Base-by-base conservation (phyloP, 2,113 vertebrate genomes). In the Silurus meridionalis region DNA sequence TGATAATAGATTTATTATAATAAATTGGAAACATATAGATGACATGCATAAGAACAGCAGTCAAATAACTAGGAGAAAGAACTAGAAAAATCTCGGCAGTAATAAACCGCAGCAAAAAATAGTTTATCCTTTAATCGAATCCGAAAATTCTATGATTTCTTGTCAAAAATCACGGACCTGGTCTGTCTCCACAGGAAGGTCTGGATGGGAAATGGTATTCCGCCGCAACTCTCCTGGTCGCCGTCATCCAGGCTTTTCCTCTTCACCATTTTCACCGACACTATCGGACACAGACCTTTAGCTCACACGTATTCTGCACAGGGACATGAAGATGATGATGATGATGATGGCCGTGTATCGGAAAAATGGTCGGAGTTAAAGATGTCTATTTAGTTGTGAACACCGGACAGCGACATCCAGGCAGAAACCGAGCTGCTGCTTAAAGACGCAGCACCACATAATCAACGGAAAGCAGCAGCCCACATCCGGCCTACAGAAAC, bases 161-260 rank as follows among this genome's bases (percentile, higher is more conserved):
- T 6, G 52, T 60, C 3, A 17, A 61, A 86, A 83, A 71, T 37
- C 89, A 92, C 97, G 92, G 91, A 99, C 98, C 98, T 99, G 94
- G 98, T 99, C 83, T 99, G 98, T 91, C 98, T 96, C 98, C 98
- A 99, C 0, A 99, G 92, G 93, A 99, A 99, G 95, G 97, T 99
- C 95, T 99, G 98, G 92, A 99, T 99, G 80, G 98, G 97, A 83
- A 99, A 96, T 50, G 98, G 98, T 90, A 99, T 95, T 83, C 98
- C 98, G 75, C 97, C 96, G 91, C 96, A 95, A 90, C 96, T 94
- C 91, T 98, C 97, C 92, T 95, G 97, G 90, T 99, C 97, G 91
- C 95, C 95, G 28, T 97, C 98, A 90, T 99, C 97, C 19, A 98
- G 93, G 96, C 97, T 98, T 90, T 99, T 99, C 93, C 98, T 95